phyloP scores from a whole-genome alignment of 2,113 vertebrate species.

The Micromys minutus region DNA sequence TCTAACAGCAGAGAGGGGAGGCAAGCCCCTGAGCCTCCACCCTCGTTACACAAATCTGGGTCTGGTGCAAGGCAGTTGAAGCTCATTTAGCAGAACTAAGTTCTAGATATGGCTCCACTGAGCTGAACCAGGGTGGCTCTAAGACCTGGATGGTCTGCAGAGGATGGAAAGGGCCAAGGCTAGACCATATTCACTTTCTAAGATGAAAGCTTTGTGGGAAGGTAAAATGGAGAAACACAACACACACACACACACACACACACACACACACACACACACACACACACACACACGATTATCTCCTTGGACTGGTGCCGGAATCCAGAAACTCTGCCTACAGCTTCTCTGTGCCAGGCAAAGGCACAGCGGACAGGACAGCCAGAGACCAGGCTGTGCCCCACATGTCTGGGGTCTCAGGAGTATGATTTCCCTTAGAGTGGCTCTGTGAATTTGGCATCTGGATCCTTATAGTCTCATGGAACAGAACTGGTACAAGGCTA shows the following conservation, averaged over 20 bases:
- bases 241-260: background rate
- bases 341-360: background rate
- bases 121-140: background rate
- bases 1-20: background rate
- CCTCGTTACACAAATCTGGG: background rate
- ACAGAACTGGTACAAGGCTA: background rate
- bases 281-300: fast-evolving
- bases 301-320: background rate
- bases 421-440: background rate
- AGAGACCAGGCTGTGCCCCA: background rate
- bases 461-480: fast-evolving
- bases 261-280: too few species aligned
- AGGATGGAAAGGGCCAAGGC: background rate
- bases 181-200: background rate
- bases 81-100: background rate
- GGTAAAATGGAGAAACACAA: background rate
- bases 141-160: background rate
- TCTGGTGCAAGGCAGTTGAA: background rate
- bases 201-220: background rate
- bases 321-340: background rate
- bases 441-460: fast-evolving
- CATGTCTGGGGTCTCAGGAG: background rate
- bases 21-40: background rate
- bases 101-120: background rate
- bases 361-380: background rate